A percentile compares a stretch with the other conserved stretches of the same genome.
These are phyloP conservation scores for Prochilodus magdalenae DNA, from an alignment of 2,113 vertebrate genomes.

Conservation along the genomic window DNA sequence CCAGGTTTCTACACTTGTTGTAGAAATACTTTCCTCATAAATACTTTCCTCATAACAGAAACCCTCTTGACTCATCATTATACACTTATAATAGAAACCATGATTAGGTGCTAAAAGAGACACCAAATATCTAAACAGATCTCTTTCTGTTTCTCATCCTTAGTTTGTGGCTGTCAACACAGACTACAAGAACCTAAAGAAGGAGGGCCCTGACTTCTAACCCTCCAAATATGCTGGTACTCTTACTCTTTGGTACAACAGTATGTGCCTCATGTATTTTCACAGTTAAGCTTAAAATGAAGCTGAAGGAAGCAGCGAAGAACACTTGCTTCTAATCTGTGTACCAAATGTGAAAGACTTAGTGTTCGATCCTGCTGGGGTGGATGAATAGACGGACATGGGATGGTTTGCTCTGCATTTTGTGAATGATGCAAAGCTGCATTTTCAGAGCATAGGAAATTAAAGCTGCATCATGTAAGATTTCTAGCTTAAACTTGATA, in stretches of 20 bases:
- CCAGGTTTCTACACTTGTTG: no score
- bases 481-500: no score
- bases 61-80: no score
- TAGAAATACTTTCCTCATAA: no score
- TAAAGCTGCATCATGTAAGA: no score
- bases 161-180: slow-evolving; percentile 87
- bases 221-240: not conserved
- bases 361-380: not conserved
- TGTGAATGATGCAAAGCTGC: no score
- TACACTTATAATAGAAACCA: no score
- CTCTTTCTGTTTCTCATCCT: not conserved
- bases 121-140: no score
- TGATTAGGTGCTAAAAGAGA: no score
- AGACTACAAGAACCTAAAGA: slow-evolving; percentile 92
- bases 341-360: not conserved
- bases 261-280: not conserved
- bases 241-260: not conserved
- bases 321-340: not conserved
- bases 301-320: not conserved
- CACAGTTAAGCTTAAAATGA: not conserved
- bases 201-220: slow-evolving; percentile 90
- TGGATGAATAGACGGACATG: not conserved
- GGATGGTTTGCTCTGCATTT: not conserved
- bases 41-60: no score
- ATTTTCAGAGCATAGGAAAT: no score